phyloP scores from a whole-genome alignment of 1,140 invertebrate genomes.

The Brachionus rotundiformis region DNA sequence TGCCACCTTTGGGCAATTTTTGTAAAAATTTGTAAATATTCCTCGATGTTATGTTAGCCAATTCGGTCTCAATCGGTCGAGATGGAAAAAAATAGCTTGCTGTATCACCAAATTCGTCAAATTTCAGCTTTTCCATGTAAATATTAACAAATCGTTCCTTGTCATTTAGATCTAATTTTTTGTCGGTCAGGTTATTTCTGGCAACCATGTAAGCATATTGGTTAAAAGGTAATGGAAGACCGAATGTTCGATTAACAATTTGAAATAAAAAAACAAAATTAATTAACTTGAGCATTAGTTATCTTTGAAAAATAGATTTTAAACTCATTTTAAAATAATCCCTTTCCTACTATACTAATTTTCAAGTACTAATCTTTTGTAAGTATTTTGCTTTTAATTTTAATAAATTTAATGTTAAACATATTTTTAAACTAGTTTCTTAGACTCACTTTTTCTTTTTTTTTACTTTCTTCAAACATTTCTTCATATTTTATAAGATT shows the following conservation, averaged over 20 bases:
- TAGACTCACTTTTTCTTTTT: too few species aligned
- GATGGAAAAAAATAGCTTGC: conserved; percentile 18
- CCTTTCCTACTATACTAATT: too few species aligned
- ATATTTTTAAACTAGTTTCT: too few species aligned
- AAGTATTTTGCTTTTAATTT: too few species aligned
- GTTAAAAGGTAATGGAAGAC: conserved; percentile 19
- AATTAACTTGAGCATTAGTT: neutral
- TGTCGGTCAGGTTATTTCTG: neutral
- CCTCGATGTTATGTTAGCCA: neutral
- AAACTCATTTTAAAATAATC: too few species aligned
- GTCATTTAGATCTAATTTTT: neutral
- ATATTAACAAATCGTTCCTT: conserved; percentile 51
- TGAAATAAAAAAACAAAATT: neutral
- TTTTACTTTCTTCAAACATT: too few species aligned
- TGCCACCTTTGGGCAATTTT: conserved; percentile 48
- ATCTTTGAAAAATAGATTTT: neutral
- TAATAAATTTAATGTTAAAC: too few species aligned
- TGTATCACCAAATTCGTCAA: conserved; percentile 28
- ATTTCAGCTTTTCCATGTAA: conserved; percentile 20
- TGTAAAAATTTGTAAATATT: conserved; percentile 29
- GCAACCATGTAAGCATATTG: conserved; percentile 39
- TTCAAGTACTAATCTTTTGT: too few species aligned
- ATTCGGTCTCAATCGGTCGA: conserved; percentile 26
- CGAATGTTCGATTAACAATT: neutral
- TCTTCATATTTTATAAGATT: too few species aligned